A percentile compares a stretch with the other conserved stretches of the same genome.
These are phyloP conservation scores for Ochlodes sylvanus DNA, from an alignment of 2,888 invertebrate species.

Conservation along the genomic window DNA sequence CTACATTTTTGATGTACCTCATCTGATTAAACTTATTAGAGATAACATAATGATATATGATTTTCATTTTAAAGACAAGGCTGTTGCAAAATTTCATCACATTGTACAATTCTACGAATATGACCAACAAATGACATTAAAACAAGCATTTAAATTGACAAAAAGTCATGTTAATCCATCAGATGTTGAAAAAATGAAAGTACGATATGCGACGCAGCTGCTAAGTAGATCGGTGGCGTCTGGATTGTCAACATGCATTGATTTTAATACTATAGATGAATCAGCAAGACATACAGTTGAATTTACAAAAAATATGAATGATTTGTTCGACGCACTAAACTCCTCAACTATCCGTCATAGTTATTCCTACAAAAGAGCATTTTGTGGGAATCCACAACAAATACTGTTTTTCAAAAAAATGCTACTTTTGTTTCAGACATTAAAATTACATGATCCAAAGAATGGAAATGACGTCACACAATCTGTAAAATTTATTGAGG, in stretches of 20 bases:
- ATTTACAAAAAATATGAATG: conserved; percentile 40
- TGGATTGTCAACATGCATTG: conserved; percentile 43
- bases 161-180: conserved; percentile 48
- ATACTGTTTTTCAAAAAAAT: conserved; percentile 30
- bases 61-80: conserved; percentile 44
- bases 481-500: conserved; percentile 28
- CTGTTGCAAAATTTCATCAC: conserved; percentile 49
- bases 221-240: conserved; percentile 51
- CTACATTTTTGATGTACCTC: conserved; percentile 50
- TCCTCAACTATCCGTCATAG: conserved; percentile 33
- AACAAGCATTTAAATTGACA: conserved; percentile 50
- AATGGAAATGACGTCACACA: conserved; percentile 29
- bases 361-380: conserved; percentile 40
- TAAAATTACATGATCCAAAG: conserved; percentile 37
- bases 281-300: conserved; percentile 36
- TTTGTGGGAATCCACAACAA: conserved; percentile 38
- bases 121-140: conserved; percentile 44
- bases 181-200: conserved; percentile 47
- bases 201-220: conserved; percentile 48
- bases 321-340: conserved; percentile 42
- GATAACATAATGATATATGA: conserved; percentile 47
- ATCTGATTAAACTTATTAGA: conserved; percentile 48
- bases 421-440: conserved; percentile 25
- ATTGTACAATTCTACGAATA: conserved; percentile 45
- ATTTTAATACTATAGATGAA: conserved; percentile 34